Conservation (phyloP, 2,113 vertebrate species). For the Hepsetus odoe region DNA sequence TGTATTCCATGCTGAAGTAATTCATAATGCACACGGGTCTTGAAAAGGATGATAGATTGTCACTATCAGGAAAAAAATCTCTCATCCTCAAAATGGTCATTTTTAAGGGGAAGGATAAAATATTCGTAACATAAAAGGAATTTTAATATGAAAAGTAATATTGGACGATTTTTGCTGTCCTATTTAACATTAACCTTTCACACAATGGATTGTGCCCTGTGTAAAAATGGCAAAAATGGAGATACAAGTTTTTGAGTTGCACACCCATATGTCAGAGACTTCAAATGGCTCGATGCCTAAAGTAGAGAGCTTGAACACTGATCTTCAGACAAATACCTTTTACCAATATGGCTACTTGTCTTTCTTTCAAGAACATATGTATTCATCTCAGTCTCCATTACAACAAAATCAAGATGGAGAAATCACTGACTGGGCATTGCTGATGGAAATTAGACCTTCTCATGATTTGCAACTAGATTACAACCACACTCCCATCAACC, state of each 20-base stretch:
- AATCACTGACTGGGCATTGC: background rate
- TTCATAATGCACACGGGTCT: background rate
- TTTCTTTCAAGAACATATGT: background rate
- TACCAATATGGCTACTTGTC: constrained; percentile 25
- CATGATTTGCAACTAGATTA: background rate
- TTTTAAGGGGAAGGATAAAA: too few species aligned
- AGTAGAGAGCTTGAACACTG: background rate
- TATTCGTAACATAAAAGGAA: too few species aligned
- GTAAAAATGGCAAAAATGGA: too few species aligned
- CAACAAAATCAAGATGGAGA: background rate
- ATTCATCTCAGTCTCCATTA: constrained; percentile 5
- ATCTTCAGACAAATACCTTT: constrained; percentile 31
- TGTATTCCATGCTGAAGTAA: background rate
- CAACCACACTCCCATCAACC: background rate
- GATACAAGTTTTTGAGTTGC: constrained; percentile 28
- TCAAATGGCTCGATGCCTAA: constrained; percentile 45
- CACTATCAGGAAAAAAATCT: too few species aligned
- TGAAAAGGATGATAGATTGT: background rate
- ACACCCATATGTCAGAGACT: constrained; percentile 25
- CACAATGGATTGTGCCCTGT: too few species aligned
- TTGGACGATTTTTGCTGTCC: too few species aligned
- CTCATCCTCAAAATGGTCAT: too few species aligned
- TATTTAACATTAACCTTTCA: too few species aligned
- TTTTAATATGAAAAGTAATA: too few species aligned
- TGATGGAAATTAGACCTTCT: background rate